phyloP scores from a whole-genome alignment of 1,140 invertebrate genomes.

The Solen grandis region DNA sequence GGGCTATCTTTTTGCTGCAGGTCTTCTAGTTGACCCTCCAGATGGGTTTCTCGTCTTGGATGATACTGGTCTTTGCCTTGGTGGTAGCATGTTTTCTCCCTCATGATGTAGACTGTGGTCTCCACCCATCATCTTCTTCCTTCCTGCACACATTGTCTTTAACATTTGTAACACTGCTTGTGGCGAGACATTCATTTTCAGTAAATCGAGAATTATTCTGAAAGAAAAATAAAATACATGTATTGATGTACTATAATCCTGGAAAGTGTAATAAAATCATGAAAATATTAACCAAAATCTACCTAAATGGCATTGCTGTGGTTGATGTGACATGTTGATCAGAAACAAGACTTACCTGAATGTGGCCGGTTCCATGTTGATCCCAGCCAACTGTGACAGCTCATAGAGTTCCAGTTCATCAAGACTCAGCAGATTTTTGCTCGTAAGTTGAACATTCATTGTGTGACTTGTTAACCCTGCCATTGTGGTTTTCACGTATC shows the following conservation, averaged over 20 bases:
- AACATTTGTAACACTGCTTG: constrained; percentile 72
- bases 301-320: too few relatives aligned
- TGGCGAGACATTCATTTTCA: constrained; percentile 73
- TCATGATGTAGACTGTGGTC: not conserved
- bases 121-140: constrained; percentile 39
- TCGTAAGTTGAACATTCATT: constrained; percentile 60
- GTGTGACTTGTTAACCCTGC: constrained; percentile 10
- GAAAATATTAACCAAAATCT: too few relatives aligned
- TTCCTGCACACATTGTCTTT: constrained; percentile 66
- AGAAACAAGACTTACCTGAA: constrained; percentile 75
- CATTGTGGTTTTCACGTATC: too few relatives aligned
- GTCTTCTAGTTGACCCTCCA: constrained; percentile 22
- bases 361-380: constrained; percentile 69
- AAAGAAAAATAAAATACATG: too few relatives aligned
- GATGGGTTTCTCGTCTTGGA: constrained; percentile 26
- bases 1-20: constrained; percentile 27
- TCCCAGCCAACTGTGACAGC: constrained; percentile 68
- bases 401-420: constrained; percentile 74
- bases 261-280: too few relatives aligned
- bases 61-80: not conserved
- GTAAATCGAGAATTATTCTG: constrained; percentile 74
- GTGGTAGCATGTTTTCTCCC: constrained; percentile 43
- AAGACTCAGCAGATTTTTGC: constrained; percentile 67
- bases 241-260: too few relatives aligned
- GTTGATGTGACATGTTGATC: too few relatives aligned